A percentile compares a stretch with the other conserved stretches of the same genome.
These are phyloP conservation scores for Dinocampus coccinellae DNA, from an alignment of 2,888 invertebrate species.

Conservation along the genomic window DNA sequence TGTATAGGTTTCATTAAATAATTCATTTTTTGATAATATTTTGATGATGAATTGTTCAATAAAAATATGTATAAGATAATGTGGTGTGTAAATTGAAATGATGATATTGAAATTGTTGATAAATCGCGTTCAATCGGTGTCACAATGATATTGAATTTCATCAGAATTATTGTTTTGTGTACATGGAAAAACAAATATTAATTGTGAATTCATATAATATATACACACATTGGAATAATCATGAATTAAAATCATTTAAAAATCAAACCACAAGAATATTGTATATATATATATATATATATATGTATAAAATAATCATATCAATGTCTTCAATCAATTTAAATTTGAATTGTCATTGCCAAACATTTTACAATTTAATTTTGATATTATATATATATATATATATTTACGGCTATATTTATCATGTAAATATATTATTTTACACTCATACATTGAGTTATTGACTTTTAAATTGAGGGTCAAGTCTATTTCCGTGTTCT, in stretches of 20 bases:
- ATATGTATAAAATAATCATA: neutral
- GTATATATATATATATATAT: neutral
- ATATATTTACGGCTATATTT: neutral
- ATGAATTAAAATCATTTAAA: slow-evolving; percentile 1
- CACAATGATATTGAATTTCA: neutral
- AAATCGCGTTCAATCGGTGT: neutral
- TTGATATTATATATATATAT: no score
- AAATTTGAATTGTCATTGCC: no score
- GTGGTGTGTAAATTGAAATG: neutral
- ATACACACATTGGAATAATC: neutral
- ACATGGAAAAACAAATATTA: neutral
- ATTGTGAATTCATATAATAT: neutral
- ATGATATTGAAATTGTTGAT: neutral
- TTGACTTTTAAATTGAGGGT: slow-evolving; percentile 23
- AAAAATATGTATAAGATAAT: no score
- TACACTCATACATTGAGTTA: neutral
- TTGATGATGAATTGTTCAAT: no score
- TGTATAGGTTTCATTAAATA: no score
- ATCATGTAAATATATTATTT: neutral
- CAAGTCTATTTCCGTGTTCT: slow-evolving; percentile 17
- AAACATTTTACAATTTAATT: neutral
- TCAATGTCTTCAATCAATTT: neutral
- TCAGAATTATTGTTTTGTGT: neutral
- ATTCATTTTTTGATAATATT: no score
- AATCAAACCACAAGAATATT: neutral